These are phyloP conservation scores for Manis pentadactyla DNA, from an alignment of 2,797 vertebrate species.

Conservation along the genomic window DNA sequence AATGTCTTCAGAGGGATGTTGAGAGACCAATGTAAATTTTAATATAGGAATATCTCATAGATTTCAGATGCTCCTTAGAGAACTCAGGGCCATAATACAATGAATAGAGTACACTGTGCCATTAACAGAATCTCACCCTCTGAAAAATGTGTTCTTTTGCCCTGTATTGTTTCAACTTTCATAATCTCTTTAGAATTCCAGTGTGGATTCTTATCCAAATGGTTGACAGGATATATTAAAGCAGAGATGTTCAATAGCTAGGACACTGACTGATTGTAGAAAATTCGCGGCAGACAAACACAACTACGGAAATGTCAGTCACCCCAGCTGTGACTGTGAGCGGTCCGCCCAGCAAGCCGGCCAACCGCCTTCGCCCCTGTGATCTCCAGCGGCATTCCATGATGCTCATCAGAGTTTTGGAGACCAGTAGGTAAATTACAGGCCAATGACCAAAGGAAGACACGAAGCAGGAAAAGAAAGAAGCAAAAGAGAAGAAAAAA, in stretches of 20 bases:
- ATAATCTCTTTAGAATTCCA: constrained; percentile 67
- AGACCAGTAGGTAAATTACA: background rate
- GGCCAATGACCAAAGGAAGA: background rate
- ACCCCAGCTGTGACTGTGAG: background rate
- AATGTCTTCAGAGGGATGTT: constrained; percentile 64
- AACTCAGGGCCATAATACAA: constrained; percentile 43
- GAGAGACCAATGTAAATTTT: constrained; percentile 50
- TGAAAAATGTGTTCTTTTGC: constrained; percentile 62
- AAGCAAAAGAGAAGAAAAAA: background rate
- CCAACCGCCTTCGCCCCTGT: background rate
- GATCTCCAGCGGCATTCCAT: rapidly evolving
- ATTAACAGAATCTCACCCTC: constrained; percentile 47
- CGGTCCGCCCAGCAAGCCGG: background rate
- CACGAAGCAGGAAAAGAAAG: background rate
- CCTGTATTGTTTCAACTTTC: constrained; percentile 51
- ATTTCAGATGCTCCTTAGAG: constrained; percentile 70
- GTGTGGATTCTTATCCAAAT: constrained; percentile 46
- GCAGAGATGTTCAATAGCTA: background rate
- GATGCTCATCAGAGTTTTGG: background rate
- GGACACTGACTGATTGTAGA: background rate
- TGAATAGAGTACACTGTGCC: constrained; percentile 34
- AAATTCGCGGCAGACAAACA: background rate
- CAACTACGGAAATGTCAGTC: background rate
- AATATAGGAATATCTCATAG: constrained; percentile 55
- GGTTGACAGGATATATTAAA: constrained; percentile 28